These are phyloP conservation scores for Macropodus opercularis DNA, from an alignment of 2,797 vertebrate species.

Conservation along the genomic window DNA sequence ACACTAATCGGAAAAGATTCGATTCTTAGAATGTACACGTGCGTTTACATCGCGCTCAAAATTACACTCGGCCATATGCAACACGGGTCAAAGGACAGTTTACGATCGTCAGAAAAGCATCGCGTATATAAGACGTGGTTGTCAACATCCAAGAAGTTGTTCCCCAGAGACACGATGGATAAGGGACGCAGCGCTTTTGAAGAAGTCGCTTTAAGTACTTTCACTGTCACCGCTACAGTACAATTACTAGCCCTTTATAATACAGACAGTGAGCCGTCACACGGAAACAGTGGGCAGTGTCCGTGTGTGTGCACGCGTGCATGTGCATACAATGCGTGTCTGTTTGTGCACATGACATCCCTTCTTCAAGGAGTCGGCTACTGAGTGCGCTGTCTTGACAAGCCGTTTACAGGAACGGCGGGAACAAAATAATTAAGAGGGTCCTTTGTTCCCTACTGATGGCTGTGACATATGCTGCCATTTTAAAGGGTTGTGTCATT, in stretches of 20 bases:
- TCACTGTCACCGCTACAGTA: slow-evolving; percentile 73
- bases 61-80: slow-evolving; percentile 40
- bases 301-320: slow-evolving; percentile 29
- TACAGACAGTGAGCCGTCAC: slow-evolving; percentile 66
- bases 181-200: slow-evolving; percentile 73
- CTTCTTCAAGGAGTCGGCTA: slow-evolving; percentile 61
- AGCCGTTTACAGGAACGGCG: slow-evolving; percentile 75
- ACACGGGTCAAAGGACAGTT: slow-evolving; percentile 26
- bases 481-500: slow-evolving; percentile 81
- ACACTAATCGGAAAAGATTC: slow-evolving; percentile 31
- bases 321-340: slow-evolving; percentile 27
- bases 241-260: slow-evolving; percentile 79
- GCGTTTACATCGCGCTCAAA: slow-evolving; percentile 55
- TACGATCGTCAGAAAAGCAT: slow-evolving; percentile 36
- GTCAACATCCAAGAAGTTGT: slow-evolving; percentile 75
- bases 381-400: slow-evolving; percentile 71
- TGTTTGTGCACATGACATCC: slow-evolving; percentile 55
- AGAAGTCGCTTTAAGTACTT: slow-evolving; percentile 71
- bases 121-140: slow-evolving; percentile 72
- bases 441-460: slow-evolving; percentile 78
- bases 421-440: slow-evolving; percentile 85
- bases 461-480: slow-evolving; percentile 76
- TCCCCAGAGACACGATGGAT: slow-evolving; percentile 76
- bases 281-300: slow-evolving; percentile 35
- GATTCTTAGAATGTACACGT: too few species aligned